Percentiles rank a stretch among this genome's conserved stretches.
phyloP scores from a whole-genome alignment of 2,797 vertebrate species.

The Pristis pectinata region DNA sequence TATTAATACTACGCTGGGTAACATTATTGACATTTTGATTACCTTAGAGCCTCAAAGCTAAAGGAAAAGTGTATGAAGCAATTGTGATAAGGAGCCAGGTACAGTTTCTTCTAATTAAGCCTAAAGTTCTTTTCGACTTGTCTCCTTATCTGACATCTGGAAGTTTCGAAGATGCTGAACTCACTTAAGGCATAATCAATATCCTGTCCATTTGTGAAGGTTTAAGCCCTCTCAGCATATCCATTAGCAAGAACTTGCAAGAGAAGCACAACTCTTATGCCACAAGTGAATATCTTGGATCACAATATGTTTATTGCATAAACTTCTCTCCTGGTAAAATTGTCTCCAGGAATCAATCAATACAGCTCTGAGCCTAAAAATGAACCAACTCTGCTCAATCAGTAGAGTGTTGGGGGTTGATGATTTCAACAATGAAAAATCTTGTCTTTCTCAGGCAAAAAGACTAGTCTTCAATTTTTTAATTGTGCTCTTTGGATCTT shows the following conservation, averaged over 20 bases:
- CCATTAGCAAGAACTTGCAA: neutral
- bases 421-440: neutral
- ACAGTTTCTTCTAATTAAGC: neutral
- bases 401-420: neutral
- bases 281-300: neutral
- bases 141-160: neutral
- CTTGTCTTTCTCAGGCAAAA: neutral
- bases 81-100: neutral
- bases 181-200: slow-evolving; percentile 2
- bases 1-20: too few species aligned
- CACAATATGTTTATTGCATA: slow-evolving; percentile 1
- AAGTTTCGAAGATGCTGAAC: neutral
- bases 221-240: neutral
- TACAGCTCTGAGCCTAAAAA: neutral
- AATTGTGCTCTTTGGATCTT: neutral
- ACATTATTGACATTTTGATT: neutral
- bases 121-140: neutral
- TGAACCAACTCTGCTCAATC: neutral
- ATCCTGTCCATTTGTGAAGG: neutral
- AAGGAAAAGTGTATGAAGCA: neutral
- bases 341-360: slow-evolving; percentile 8
- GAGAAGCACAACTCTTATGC: neutral
- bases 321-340: neutral
- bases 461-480: neutral
- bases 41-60: neutral